Base-by-base conservation (phyloP, 2,888 invertebrate species). In the Biston betularia region DNA sequence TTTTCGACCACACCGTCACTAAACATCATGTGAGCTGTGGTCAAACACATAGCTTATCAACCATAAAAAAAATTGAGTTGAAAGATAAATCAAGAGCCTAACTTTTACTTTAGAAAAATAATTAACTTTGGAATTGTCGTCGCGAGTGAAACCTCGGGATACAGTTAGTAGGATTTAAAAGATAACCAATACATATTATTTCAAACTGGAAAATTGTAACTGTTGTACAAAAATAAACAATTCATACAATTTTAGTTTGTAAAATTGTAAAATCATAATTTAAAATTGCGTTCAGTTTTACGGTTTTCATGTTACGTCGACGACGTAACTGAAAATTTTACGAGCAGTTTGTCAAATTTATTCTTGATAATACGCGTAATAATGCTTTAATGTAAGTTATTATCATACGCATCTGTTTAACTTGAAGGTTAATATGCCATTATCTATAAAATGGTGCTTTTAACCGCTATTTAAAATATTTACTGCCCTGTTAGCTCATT, bases 261-360 rank as follows among this genome's bases (percentile, higher is more conserved):
- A 24, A 24, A 24, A 24, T 24, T 72, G 71, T 75, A 75, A 79
- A 79, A 71, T 76, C 68, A 44, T 70, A 75, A 79, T 82, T 77
- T 76, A 80, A 79, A 79, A 80, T 73, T 78, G 72, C 62, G 70
- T 68, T 48, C 14, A 46, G 49, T 76, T 79, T 82, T 77, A 82
- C 70, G 78, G 77, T 70, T 71, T 70, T 61, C 70, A 72, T 74
- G 76, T 65, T 58, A 57, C 65, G 46, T 49, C 38, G 46, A 54
- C 57, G 24, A 24, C 24, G 24, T 66, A 67, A 67, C 67, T 64
- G 62, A 59, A 55, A 68, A 62, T 72, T 63, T 68, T 65, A 70
- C 50, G 60, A 63, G 46, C 35, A 58, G 48, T 61, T 61, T 46
- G 48, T 68, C 64, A 68, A 57, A 46, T 63, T 65, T 63, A 65